Conservation (phyloP, 2,113 vertebrate species). For the Collichthys lucidus region DNA sequence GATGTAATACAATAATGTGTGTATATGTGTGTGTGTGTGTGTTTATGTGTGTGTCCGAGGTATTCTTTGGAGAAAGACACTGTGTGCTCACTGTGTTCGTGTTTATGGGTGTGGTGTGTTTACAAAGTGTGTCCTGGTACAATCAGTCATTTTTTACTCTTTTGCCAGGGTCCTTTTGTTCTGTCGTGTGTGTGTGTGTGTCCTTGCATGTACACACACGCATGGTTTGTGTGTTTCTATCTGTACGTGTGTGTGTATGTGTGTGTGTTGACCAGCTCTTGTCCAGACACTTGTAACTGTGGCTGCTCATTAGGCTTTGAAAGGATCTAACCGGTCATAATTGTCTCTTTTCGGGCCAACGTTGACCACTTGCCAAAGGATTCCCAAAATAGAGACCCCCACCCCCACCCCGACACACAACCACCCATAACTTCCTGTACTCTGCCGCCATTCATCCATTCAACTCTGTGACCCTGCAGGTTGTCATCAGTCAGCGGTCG, state of each 20-base stretch:
- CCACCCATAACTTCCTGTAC: slow-evolving; percentile 40
- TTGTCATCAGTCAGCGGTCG: slow-evolving; percentile 20
- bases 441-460: slow-evolving; percentile 21
- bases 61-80: not conserved
- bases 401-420: not conserved
- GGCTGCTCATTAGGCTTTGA: slow-evolving; percentile 78
- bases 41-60: not conserved
- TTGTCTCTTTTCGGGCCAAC: slow-evolving; percentile 67
- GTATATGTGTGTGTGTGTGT: not conserved
- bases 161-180: slow-evolving; percentile 34
- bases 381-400: slow-evolving; percentile 59
- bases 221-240: not conserved
- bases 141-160: slow-evolving; percentile 35
- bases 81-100: not conserved
- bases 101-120: slow-evolving; percentile 47
- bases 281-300: slow-evolving; percentile 68
- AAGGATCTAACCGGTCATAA: slow-evolving; percentile 77
- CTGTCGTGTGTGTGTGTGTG: slow-evolving; percentile 12
- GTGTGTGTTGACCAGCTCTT: slow-evolving; percentile 24
- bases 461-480: slow-evolving; percentile 35
- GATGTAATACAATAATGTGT: not conserved
- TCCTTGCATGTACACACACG: slow-evolving; percentile 15
- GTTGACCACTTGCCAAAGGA: slow-evolving; percentile 63
- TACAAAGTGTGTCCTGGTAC: slow-evolving; percentile 38
- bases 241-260: slow-evolving; percentile 26